phyloP scores from a whole-genome alignment of 1,140 invertebrate genomes.

The Macrosteles quadrilineatus region DNA sequence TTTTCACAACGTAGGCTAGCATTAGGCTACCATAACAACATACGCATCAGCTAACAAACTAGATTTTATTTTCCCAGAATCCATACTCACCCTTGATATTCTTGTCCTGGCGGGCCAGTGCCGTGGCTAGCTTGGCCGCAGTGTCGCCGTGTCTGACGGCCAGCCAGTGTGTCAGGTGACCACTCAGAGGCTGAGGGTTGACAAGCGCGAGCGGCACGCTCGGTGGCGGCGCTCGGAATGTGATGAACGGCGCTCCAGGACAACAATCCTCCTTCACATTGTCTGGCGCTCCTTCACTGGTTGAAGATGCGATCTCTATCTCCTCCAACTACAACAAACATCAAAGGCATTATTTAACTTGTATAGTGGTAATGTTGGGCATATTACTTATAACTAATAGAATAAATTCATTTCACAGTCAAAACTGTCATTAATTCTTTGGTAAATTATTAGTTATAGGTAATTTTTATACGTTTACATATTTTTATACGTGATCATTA shows the following conservation, averaged over 20 bases:
- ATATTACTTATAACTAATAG: too few species aligned
- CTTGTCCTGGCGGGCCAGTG: conserved; percentile 63
- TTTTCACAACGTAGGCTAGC: too few species aligned
- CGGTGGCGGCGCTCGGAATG: conserved; percentile 60
- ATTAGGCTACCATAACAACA: too few species aligned
- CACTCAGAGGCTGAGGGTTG: conserved; percentile 72
- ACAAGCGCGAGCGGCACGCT: conserved; percentile 59
- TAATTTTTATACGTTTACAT: too few species aligned
- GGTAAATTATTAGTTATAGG: too few species aligned
- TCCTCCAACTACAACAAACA: conserved; percentile 81
- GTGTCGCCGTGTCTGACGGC: conserved; percentile 69
- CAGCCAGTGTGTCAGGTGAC: conserved; percentile 68
- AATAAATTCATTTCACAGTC: too few species aligned
- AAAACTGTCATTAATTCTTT: too few species aligned
- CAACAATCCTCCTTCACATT: conserved; percentile 90
- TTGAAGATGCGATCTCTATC: conserved; percentile 74
- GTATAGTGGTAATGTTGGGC: too few species aligned
- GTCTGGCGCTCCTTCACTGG: conserved; percentile 71
- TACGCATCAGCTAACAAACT: too few species aligned
- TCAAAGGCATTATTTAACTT: too few species aligned
- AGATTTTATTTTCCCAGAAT: too few species aligned
- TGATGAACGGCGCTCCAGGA: conserved; percentile 85
- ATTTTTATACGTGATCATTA: too few species aligned
- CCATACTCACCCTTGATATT: conserved; percentile 69
- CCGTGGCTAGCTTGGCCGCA: conserved; percentile 59